Evolutionary conservation across 2,888 invertebrate species (phyloP).

Genomic region (Theretra japonica): DNA sequence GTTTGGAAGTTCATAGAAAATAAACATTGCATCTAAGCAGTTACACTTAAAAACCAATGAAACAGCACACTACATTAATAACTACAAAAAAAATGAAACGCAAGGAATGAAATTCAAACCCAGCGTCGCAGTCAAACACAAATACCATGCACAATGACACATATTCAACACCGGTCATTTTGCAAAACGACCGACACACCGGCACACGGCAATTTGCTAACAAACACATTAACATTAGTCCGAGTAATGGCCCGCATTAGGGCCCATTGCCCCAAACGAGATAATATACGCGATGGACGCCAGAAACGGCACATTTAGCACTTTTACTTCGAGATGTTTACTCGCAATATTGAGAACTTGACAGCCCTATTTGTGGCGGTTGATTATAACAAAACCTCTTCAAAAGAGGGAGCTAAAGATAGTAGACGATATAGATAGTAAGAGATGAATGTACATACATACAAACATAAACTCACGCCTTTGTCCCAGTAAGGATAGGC

Average conservation of each 20-base stretch:
- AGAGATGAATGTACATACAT: too few relatives aligned
- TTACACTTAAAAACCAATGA: too few relatives aligned
- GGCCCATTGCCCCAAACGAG: conserved; percentile 42
- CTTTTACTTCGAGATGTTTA: conserved; percentile 26
- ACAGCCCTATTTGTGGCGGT: conserved; percentile 25
- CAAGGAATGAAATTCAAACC: too few relatives aligned
- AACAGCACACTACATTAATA: too few relatives aligned
- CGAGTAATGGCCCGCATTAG: conserved; percentile 73
- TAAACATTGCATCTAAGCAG: too few relatives aligned
- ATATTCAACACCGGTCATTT: neutral
- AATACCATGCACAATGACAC: neutral
- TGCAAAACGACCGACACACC: conserved; percentile 47
- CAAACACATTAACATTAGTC: conserved; percentile 78
- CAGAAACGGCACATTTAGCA: conserved; percentile 30
- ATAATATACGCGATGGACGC: conserved; percentile 40
- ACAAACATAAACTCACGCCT: too few relatives aligned
- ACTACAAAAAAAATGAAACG: too few relatives aligned
- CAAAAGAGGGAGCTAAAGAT: too few relatives aligned
- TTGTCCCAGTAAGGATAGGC: too few relatives aligned
- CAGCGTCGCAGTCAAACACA: neutral
- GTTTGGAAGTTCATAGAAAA: too few relatives aligned
- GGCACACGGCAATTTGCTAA: conserved; percentile 61
- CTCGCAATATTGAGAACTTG: conserved; percentile 25
- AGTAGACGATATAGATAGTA: too few relatives aligned
- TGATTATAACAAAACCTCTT: neutral